Evolutionary conservation across 2,113 vertebrate species (phyloP).

Genomic region (Theristicus caerulescens): DNA sequence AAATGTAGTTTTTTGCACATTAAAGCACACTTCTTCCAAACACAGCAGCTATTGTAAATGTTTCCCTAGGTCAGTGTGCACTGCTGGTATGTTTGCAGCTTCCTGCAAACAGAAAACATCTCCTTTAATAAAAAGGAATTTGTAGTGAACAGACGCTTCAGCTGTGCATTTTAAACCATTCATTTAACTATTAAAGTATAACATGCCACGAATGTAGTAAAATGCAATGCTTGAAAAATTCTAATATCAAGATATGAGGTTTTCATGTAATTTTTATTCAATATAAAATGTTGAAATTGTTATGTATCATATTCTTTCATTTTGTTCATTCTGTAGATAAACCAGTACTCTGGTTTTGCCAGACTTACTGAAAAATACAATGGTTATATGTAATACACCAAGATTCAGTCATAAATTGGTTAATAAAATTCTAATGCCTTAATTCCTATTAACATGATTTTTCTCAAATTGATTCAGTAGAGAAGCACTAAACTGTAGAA

Average conservation of each 20-base stretch:
- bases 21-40: neutral
- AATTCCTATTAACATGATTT: neutral
- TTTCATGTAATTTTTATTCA: neutral
- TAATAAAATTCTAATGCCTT: neutral
- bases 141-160: neutral
- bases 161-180: neutral
- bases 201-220: neutral
- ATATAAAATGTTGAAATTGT: neutral
- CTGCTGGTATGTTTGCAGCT: slow-evolving; percentile 19
- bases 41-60: slow-evolving; percentile 33
- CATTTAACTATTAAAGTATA: neutral
- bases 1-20: neutral
- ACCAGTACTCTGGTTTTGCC: neutral
- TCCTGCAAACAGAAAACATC: slow-evolving; percentile 34
- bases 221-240: neutral
- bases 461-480: neutral
- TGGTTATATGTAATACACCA: neutral
- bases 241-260: neutral
- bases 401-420: neutral
- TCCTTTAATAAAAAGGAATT: slow-evolving; percentile 9
- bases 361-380: neutral
- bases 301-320: neutral
- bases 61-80: slow-evolving; percentile 11
- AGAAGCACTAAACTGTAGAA: neutral
- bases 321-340: neutral